Conservation (phyloP, 1,140 invertebrate genomes). For the Papilio helenus region DNA sequence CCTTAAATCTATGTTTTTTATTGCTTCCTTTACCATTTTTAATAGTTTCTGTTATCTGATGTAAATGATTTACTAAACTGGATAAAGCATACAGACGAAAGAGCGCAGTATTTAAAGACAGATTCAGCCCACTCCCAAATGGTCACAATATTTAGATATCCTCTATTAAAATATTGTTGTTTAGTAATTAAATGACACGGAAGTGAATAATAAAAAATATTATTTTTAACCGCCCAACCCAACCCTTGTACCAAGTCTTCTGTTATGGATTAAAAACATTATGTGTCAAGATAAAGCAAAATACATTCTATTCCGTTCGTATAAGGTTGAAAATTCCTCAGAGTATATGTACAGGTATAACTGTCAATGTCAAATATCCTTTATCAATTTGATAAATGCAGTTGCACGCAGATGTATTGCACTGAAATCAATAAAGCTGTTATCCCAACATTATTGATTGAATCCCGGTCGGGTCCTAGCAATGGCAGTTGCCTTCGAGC, state of each 20-base stretch:
- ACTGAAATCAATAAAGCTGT: slow-evolving; percentile 23
- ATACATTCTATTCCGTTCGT: not conserved
- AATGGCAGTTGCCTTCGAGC: not conserved
- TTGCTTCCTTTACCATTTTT: not conserved
- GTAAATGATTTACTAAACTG: too few relatives aligned
- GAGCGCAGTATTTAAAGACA: too few relatives aligned
- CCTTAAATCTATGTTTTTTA: not conserved
- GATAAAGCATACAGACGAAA: too few relatives aligned
- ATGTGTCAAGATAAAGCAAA: not conserved
- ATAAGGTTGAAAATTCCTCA: not conserved
- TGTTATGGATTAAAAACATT: not conserved
- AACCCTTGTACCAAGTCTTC: not conserved
- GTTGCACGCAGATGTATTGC: not conserved
- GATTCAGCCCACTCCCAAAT: too few relatives aligned
- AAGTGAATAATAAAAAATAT: not conserved
- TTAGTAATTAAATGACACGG: not conserved
- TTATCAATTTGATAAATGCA: not conserved
- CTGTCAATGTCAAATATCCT: slow-evolving; percentile 17
- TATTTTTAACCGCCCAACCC: not conserved
- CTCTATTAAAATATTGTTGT: not conserved
- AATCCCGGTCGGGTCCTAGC: not conserved
- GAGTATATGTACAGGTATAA: not conserved
- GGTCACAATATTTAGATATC: too few relatives aligned
- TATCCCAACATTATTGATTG: not conserved
- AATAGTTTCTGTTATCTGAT: not conserved